Percentiles rank a stretch among this genome's conserved stretches.
Conservation (phyloP, 1,140 invertebrate genomes). For the Goniozus legneri region DNA sequence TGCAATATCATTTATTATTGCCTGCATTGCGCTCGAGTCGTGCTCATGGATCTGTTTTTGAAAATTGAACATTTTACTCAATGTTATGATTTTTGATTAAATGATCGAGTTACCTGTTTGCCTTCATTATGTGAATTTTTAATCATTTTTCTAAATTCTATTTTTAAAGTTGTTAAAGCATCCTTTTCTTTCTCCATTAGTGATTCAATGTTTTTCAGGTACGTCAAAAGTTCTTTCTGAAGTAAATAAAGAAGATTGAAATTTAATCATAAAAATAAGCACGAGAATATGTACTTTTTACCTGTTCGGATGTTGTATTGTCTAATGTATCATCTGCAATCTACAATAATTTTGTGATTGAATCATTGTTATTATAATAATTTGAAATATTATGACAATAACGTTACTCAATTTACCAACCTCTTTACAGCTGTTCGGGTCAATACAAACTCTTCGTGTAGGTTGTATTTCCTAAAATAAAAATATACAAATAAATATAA, state of each 20-base stretch:
- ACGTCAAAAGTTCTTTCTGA: constrained; percentile 28
- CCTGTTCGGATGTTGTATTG: background rate
- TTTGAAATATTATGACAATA: no score
- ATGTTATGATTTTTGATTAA: background rate
- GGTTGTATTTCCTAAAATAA: constrained; percentile 15
- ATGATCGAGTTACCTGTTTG: no score
- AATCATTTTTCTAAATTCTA: constrained; percentile 23
- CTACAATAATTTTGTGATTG: constrained; percentile 1
- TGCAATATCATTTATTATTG: constrained; percentile 24
- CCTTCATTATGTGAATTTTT: no score
- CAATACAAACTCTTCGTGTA: constrained; percentile 3
- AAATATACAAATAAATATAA: background rate
- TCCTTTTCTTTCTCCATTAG: constrained; percentile 31
- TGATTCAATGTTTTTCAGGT: constrained; percentile 23
- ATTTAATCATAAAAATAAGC: constrained; percentile 4
- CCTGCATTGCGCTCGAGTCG: constrained; percentile 16
- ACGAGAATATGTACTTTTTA: background rate
- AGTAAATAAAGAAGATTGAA: constrained; percentile 12
- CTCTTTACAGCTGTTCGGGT: constrained; percentile 6
- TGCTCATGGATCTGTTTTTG: constrained; percentile 7
- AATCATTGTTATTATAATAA: no score
- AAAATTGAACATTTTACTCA: constrained; percentile 1
- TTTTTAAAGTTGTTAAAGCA: constrained; percentile 25
- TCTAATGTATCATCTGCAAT: background rate
- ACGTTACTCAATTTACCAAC: no score